A percentile compares a stretch with the other conserved stretches of the same genome.
Evolutionary conservation across 2,797 vertebrate species (phyloP).

Genomic region (Hippopotamyrus pictus): DNA sequence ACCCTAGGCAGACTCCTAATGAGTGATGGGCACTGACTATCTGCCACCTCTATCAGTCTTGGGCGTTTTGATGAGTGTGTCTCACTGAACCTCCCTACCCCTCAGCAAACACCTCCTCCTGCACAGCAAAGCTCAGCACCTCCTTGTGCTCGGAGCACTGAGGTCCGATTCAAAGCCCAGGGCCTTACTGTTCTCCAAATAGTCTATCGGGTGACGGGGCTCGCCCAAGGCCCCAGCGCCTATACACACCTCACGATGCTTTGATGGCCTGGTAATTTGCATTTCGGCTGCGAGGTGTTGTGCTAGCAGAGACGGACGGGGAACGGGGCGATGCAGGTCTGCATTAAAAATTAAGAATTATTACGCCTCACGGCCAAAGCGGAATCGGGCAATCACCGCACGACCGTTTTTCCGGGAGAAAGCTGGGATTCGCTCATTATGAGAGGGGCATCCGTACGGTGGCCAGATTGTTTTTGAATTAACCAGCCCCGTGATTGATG

Average conservation of each 20-base stretch:
- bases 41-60: neutral
- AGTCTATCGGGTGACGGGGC: neutral
- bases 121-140: neutral
- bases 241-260: constrained; percentile 31
- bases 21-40: neutral
- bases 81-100: neutral
- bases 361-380: neutral
- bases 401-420: neutral
- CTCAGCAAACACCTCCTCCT: neutral
- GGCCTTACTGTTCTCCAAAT: neutral
- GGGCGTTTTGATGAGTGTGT: neutral
- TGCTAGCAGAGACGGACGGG: neutral
- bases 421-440: neutral
- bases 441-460: neutral
- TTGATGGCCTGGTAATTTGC: constrained; percentile 62
- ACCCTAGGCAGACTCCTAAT: neutral
- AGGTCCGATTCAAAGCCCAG: neutral
- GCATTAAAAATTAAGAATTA: constrained; percentile 45
- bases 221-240: neutral
- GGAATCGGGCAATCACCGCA: neutral
- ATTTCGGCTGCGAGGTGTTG: constrained; percentile 24
- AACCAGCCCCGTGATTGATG: constrained; percentile 17
- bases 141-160: neutral
- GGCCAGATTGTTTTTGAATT: constrained; percentile 7
- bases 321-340: constrained; percentile 29